Evolutionary conservation across 2,888 invertebrate genomes (phyloP).

Genomic region (Malachius bipustulatus): DNA sequence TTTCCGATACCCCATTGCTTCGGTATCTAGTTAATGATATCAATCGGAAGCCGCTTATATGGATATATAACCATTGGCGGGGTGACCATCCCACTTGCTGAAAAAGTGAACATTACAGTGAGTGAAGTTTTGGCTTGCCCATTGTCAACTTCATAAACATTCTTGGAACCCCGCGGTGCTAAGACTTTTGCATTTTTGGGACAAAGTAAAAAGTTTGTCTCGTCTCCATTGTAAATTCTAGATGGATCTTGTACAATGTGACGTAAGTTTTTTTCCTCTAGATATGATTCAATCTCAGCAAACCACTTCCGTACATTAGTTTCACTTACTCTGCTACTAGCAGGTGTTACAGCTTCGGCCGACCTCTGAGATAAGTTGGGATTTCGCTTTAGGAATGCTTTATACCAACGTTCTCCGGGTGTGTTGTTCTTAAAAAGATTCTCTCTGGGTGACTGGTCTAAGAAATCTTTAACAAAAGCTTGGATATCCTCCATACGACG

Average conservation of each 20-base stretch:
- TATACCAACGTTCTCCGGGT: conserved; percentile 7
- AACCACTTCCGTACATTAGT: conserved; percentile 5
- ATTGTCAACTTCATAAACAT: conserved; percentile 26
- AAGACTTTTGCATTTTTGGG: conserved; percentile 24
- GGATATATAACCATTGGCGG: conserved; percentile 31
- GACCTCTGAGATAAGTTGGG: not conserved
- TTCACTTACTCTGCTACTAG: conserved; percentile 2
- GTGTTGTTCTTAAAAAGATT: conserved; percentile 4
- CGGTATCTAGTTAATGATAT: conserved; percentile 28
- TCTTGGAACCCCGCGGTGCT: conserved; percentile 16
- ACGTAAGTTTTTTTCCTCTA: not conserved
- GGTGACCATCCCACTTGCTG: conserved; percentile 23
- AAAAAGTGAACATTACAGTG: conserved; percentile 30
- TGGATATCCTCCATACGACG: conserved; percentile 5
- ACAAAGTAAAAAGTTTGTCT: conserved; percentile 27
- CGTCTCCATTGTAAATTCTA: conserved; percentile 28
- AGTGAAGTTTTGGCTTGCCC: conserved; percentile 25
- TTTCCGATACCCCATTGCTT: conserved; percentile 30
- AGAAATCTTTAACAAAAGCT: not conserved
- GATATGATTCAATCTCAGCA: conserved; percentile 3
- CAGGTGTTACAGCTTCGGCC: conserved; percentile 4
- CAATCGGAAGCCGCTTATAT: conserved; percentile 26
- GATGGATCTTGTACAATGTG: conserved; percentile 24
- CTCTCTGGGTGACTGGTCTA: not conserved
- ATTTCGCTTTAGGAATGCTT: conserved; percentile 5